Evolutionary conservation across 2,113 vertebrate genomes (phyloP), one percentile per base, ranked within the genome.

Genomic region (Burhinus bistriatus): DNA sequence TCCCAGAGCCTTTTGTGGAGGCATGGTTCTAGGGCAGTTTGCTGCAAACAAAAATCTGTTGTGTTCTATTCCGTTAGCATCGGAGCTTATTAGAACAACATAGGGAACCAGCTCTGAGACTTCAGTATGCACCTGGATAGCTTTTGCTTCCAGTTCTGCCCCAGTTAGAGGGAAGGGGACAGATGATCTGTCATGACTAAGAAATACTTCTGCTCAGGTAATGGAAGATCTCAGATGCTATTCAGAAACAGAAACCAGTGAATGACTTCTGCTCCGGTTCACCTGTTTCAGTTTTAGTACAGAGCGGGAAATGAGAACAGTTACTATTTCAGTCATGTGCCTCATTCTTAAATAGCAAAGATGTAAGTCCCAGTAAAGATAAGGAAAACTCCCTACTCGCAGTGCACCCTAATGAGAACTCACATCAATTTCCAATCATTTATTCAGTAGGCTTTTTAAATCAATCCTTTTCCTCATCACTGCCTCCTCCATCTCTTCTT

Each of bases 351-450:
- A 70, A 77, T 9, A 69, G 71, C 19, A 64, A 93, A 66, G 45
- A n/a, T 32, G 5, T 11, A 54, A 83, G 18, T 65, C 68, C 36
- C 45, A 92, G 30, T 57, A 45, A 95, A 86, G 49, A 34, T 10
- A 69, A 55, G 27, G 21, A n/a, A 86, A 83, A 66, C 23, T 83
- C 45, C 17, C 61, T 38, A 52, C 77, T 78, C 64, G 47, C n/a
- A 66, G 36, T 18, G 42, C 79, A 78, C 79, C 75, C 62, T 88
- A 83, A 90, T 49, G 71, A 77, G 45, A 89, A 42, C 42, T 70
- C 72, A 21, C 40, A 83, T 64, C 83, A 81, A 65, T 76, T 92
- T 70, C 80, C 89, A 95, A 52, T 89, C 92, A 95, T 89, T 95
- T 87, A 89, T 87, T 70, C 83, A 66, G 36, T 30, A 90, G 54